A percentile compares a stretch with the other conserved stretches of the same genome.
phyloP scores from a whole-genome alignment of 1,140 invertebrate genomes.

The Hycleus cichorii region DNA sequence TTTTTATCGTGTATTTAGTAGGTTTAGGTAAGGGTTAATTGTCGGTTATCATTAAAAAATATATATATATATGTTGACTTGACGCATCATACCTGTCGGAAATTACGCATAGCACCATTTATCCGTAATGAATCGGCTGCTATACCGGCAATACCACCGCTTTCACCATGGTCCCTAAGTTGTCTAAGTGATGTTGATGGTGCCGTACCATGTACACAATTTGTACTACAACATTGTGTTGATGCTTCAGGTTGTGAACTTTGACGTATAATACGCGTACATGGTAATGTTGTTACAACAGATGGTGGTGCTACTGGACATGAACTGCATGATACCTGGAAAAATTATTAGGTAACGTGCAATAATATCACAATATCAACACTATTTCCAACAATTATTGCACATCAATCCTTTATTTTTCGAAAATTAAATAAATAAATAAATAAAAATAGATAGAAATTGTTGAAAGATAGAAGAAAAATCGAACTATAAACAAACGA shows the following conservation, averaged over 20 bases:
- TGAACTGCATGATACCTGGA: constrained; percentile 48
- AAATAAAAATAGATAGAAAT: no score
- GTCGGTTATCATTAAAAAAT: neutral
- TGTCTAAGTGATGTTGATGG: constrained; percentile 75
- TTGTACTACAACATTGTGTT: constrained; percentile 55
- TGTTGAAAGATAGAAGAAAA: no score
- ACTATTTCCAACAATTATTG: no score
- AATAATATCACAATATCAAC: no score
- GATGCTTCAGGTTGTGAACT: constrained; percentile 84
- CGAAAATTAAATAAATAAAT: no score
- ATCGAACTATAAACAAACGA: no score
- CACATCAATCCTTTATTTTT: no score
- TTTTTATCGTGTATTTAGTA: neutral
- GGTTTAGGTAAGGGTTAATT: neutral
- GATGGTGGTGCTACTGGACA: constrained; percentile 61
- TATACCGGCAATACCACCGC: constrained; percentile 86
- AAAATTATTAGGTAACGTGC: constrained; percentile 1
- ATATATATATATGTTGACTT: neutral
- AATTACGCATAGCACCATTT: constrained; percentile 92
- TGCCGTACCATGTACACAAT: constrained; percentile 48
- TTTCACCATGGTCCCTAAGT: constrained; percentile 55
- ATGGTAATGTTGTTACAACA: constrained; percentile 60
- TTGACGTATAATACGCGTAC: constrained; percentile 74
- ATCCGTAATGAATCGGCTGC: constrained; percentile 94
- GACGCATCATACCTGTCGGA: constrained; percentile 74